Evolutionary conservation across 2,888 invertebrate species (phyloP).

Genomic region (Flexamia atlantica): DNA sequence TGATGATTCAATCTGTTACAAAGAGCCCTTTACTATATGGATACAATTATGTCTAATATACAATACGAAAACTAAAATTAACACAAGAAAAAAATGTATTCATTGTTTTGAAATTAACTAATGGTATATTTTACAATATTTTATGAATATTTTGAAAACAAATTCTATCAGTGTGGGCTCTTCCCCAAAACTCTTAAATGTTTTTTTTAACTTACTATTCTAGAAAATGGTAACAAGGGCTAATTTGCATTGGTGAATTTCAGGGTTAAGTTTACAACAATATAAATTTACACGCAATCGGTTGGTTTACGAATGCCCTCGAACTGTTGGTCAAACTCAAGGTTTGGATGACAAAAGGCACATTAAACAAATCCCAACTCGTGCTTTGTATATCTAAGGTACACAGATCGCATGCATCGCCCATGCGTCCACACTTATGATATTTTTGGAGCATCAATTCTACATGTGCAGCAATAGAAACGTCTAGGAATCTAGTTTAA

Average conservation of each 20-base stretch:
- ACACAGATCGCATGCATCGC: slow-evolving; percentile 4
- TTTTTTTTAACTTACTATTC: no score
- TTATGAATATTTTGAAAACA: no score
- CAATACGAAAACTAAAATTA: neutral
- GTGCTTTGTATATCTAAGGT: slow-evolving; percentile 33
- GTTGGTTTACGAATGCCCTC: neutral
- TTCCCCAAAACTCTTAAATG: no score
- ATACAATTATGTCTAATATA: neutral
- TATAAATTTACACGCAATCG: slow-evolving; percentile 7
- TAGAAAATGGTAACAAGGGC: no score
- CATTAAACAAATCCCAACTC: slow-evolving; percentile 44
- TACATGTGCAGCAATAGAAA: slow-evolving; percentile 55
- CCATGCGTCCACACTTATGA: neutral
- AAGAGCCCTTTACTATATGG: neutral
- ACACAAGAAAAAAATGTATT: no score
- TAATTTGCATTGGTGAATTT: slow-evolving; percentile 13
- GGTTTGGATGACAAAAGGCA: slow-evolving; percentile 45
- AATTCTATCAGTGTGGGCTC: no score
- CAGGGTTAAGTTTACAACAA: slow-evolving; percentile 6
- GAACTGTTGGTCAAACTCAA: slow-evolving; percentile 34
- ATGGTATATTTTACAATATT: no score
- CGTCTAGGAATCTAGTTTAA: slow-evolving; percentile 45
- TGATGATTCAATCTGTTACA: slow-evolving; percentile 1
- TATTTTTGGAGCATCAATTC: slow-evolving; percentile 39
- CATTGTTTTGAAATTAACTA: no score